These are phyloP conservation scores for Phortica okadai DNA, from an alignment of 2,888 invertebrate species.

Conservation along the genomic window DNA sequence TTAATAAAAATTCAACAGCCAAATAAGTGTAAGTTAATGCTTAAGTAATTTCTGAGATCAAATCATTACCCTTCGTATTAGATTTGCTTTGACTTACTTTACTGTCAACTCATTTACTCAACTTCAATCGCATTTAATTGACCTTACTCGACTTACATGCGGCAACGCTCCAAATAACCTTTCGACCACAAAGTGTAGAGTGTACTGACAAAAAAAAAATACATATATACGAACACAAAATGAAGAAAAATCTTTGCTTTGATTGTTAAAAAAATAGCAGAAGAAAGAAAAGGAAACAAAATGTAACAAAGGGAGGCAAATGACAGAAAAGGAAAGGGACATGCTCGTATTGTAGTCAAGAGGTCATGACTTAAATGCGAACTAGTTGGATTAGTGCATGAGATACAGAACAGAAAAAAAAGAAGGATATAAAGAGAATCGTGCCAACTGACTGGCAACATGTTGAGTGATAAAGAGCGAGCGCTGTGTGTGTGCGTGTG, in stretches of 20 bases:
- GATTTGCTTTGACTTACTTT: neutral
- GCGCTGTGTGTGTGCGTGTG: neutral
- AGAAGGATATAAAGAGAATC: slow-evolving; percentile 8
- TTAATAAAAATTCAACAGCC: no score
- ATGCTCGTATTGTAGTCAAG: slow-evolving; percentile 54
- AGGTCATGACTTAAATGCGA: slow-evolving; percentile 61
- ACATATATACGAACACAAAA: neutral
- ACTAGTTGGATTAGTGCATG: slow-evolving; percentile 53
- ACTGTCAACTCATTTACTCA: neutral
- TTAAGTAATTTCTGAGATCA: no score
- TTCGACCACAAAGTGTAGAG: neutral
- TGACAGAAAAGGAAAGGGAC: slow-evolving; percentile 37
- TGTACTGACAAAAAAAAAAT: neutral
- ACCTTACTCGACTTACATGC: neutral
- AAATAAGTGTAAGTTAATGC: no score
- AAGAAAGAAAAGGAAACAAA: neutral
- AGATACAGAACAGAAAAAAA: slow-evolving; percentile 7
- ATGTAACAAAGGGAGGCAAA: slow-evolving; percentile 48
- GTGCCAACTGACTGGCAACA: slow-evolving; percentile 27
- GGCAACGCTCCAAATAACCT: neutral
- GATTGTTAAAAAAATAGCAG: slow-evolving; percentile 32
- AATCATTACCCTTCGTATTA: no score
- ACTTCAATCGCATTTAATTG: neutral
- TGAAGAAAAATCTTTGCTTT: slow-evolving; percentile 23
- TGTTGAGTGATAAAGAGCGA: slow-evolving; percentile 27